Conservation (phyloP, 2,888 invertebrate genomes). For the Dryocosmus kuriphilus region DNA sequence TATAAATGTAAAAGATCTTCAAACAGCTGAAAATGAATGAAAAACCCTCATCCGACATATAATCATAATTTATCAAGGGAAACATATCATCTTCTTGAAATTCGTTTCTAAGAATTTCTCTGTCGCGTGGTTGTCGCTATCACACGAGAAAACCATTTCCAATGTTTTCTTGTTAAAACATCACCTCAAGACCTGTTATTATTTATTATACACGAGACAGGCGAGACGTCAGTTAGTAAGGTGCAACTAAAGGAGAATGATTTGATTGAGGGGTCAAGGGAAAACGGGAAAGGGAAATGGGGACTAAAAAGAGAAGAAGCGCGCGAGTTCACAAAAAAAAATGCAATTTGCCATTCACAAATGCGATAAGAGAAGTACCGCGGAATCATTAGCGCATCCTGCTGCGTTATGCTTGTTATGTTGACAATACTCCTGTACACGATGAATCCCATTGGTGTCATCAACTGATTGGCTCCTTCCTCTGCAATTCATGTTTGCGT, state of each 20-base stretch:
- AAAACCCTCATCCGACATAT: not conserved
- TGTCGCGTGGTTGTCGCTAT: conserved; percentile 5
- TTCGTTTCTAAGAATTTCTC: conserved; percentile 4
- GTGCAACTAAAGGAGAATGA: conserved; percentile 11
- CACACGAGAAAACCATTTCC: not conserved
- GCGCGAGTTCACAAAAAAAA: conserved; percentile 42
- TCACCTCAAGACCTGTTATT: conserved; percentile 2
- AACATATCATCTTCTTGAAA: not conserved
- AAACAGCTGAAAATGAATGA: not conserved
- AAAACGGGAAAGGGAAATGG: not conserved
- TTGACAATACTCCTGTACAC: conserved; percentile 60
- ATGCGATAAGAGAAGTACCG: conserved; percentile 43
- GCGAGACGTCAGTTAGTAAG: conserved; percentile 19
- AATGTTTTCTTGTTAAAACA: conserved; percentile 18
- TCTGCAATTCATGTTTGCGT: conserved; percentile 59
- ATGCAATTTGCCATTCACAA: conserved; percentile 37
- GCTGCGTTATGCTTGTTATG: conserved; percentile 64
- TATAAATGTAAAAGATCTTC: too few relatives aligned
- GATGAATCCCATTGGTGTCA: conserved; percentile 56
- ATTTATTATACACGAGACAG: conserved; percentile 20
- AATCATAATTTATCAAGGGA: not conserved
- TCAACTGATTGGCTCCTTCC: conserved; percentile 61
- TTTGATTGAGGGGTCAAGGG: not conserved
- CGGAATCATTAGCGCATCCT: conserved; percentile 66
- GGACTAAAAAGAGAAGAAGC: not conserved